A percentile compares a stretch with the other conserved stretches of the same genome.
phyloP scores from a whole-genome alignment of 2,888 invertebrate genomes.

The Byasa hedistus region DNA sequence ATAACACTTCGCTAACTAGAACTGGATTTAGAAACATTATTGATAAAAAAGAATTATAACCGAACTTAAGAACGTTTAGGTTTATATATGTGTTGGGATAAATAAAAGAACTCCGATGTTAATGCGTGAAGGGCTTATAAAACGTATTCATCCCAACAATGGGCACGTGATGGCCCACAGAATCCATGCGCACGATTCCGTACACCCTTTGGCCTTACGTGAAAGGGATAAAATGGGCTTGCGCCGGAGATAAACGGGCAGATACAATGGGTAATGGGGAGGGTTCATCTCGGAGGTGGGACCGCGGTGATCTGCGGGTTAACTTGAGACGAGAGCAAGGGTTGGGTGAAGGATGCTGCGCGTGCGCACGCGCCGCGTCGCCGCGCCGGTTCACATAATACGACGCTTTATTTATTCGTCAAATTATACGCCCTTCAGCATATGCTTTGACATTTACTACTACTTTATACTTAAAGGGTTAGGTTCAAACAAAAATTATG shows the following conservation, averaged over 20 bases:
- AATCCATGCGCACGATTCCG: conserved; percentile 74
- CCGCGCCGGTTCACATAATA: conserved; percentile 39
- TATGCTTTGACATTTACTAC: not conserved
- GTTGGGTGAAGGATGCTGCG: conserved; percentile 65
- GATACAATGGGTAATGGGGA: conserved; percentile 44
- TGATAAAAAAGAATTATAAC: conserved; percentile 26
- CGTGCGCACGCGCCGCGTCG: conserved; percentile 53
- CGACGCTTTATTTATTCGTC: conserved; percentile 25
- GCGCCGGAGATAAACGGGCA: conserved; percentile 58
- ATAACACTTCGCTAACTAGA: conserved; percentile 38
- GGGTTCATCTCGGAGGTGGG: conserved; percentile 54
- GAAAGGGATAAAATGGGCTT: conserved; percentile 67
- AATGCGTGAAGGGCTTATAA: conserved; percentile 55
- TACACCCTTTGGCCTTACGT: conserved; percentile 62
- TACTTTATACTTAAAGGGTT: no score
- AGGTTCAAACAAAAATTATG: no score
- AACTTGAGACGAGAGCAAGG: conserved; percentile 43
- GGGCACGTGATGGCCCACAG: conserved; percentile 70
- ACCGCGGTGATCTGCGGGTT: conserved; percentile 69
- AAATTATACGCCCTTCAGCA: conserved; percentile 5
- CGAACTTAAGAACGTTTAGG: no score
- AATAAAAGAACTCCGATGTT: conserved; percentile 42
- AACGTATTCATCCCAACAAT: conserved; percentile 63
- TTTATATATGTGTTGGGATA: not conserved
- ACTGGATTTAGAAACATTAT: conserved; percentile 60